These are phyloP conservation scores for Drosophila dives DNA, from an alignment of 2,888 invertebrate species.

Conservation along the genomic window DNA sequence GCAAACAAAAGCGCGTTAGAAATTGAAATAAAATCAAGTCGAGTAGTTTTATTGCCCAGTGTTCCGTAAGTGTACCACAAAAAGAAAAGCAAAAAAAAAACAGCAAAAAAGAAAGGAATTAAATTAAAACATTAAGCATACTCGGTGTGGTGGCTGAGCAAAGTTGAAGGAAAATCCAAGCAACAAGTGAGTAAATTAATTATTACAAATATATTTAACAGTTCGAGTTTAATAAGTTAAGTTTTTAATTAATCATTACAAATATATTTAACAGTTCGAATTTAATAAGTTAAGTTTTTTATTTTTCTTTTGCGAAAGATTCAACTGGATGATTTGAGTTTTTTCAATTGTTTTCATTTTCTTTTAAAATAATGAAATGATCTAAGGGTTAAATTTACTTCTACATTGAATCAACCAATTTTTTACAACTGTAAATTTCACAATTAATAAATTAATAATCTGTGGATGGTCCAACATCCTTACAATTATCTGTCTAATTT, in stretches of 20 bases:
- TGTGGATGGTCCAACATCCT: neutral
- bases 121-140: constrained; percentile 54
- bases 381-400: neutral
- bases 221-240: neutral
- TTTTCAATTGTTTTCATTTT: neutral
- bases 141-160: constrained; percentile 11
- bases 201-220: neutral
- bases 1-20: constrained; percentile 57
- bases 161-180: neutral
- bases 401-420: neutral
- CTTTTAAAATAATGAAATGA: neutral
- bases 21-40: constrained; percentile 68
- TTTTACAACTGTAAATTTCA: neutral
- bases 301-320: neutral
- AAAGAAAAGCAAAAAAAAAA: constrained; percentile 6
- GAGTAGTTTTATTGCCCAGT: constrained; percentile 57
- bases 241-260: neutral
- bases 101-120: constrained; percentile 9
- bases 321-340: neutral
- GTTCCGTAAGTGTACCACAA: constrained; percentile 38
- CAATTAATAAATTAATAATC: too few species aligned
- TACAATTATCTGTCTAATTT: too few species aligned
- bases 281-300: neutral
- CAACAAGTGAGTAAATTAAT: constrained; percentile 47
- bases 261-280: neutral